phyloP scores from a whole-genome alignment of 2,797 vertebrate species.

The Galaxias olidus region DNA sequence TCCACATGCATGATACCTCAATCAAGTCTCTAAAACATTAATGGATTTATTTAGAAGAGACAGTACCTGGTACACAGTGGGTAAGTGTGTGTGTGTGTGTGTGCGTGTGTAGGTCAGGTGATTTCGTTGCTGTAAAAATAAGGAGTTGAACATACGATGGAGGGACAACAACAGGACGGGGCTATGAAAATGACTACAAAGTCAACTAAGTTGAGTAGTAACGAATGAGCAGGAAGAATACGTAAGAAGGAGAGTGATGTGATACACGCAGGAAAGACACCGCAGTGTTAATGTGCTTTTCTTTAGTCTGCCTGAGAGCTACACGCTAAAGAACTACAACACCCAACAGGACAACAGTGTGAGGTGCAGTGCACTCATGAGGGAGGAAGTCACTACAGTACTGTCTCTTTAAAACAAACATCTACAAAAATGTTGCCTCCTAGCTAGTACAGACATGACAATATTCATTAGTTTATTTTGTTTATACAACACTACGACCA shows the following conservation, averaged over 20 bases:
- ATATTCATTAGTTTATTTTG: conserved; percentile 82
- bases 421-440: conserved; percentile 85
- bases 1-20: conserved; percentile 98
- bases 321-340: conserved; percentile 37
- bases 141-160: not conserved
- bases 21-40: conserved; percentile 90
- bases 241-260: conserved; percentile 25
- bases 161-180: not conserved
- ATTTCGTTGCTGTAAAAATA: conserved; percentile 6
- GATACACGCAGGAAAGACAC: conserved; percentile 25
- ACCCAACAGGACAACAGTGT: conserved; percentile 35
- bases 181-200: conserved; percentile 2
- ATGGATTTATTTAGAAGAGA: conserved; percentile 94
- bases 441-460: conserved; percentile 94
- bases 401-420: conserved; percentile 98
- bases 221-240: conserved; percentile 29
- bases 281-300: conserved; percentile 55
- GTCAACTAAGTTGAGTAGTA: not conserved
- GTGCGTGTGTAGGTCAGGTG: conserved; percentile 5
- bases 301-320: conserved; percentile 22
- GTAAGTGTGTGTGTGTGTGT: not conserved
- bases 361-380: conserved; percentile 3
- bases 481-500: conserved; percentile 91
- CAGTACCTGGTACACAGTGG: conserved; percentile 75
- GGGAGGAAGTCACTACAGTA: conserved; percentile 76